Base-by-base conservation (phyloP, 2,888 invertebrate species). In the Rotaria magnacalcarata region DNA sequence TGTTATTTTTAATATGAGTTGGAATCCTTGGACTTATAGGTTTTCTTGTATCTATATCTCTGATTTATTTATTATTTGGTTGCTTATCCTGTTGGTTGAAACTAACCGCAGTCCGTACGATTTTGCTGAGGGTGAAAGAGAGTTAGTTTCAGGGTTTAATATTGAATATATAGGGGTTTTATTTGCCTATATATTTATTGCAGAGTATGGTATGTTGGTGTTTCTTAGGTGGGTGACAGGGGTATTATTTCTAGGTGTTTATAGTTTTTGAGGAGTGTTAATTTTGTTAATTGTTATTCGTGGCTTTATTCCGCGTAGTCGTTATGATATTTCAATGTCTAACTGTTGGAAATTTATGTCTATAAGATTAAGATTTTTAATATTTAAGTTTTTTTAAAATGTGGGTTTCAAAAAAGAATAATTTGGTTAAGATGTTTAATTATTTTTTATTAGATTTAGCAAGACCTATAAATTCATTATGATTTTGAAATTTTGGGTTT, bases 111-210 rank as follows among this genome's bases (percentile, higher is more conserved):
- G 90, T 84, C 90, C 91, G 24, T 90, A 91, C 88, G 90, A 94
- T 93, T 94, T 94, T 93, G 93, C 94, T 85, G 94, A 94, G 86
- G 94, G 94, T 0, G 94, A 94, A 89, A 94, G 94, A 87, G 94
- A 95, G 88, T 93, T 94, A 91, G 94, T 94, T 88, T 94, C 94
- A 3, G 94, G 94, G 0, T 94, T 94, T 94, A 94, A 94, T 93
- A 92, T 94, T 88, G 94, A 95, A 88, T 94, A 94, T 92, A 93
- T 93, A 11, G 88, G 88, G 47, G 86, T 87, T 10, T 87, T 87
- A 7, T 90, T 90, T 89, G 90, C 90, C 67, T 87, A 90, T 67
- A 88, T 91, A 85, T 91, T 90, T 89, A 88, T 91, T 87, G 90
- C 90, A 3, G 91, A 91, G 87, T 91, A 91, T 88, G 89, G 75